Percentiles rank a stretch among this genome's conserved stretches.
phyloP scores from a whole-genome alignment of 2,113 vertebrate species.

The Psophia crepitans region DNA sequence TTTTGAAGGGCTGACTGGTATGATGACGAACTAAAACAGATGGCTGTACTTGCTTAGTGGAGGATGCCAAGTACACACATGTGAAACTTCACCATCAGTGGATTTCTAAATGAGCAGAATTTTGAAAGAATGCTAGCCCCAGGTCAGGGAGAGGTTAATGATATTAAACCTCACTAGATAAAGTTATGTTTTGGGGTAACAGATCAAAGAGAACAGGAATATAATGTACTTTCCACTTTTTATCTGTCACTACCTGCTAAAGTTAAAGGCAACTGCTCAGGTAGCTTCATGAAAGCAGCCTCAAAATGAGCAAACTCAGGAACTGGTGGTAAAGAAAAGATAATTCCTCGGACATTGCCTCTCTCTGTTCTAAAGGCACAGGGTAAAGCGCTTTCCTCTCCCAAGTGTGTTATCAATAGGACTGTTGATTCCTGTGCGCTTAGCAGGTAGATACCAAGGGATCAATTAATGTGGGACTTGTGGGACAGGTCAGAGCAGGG shows the following conservation, averaged over 20 bases:
- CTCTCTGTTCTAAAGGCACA: not conserved
- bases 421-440: not conserved
- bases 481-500: not conserved
- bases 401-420: not conserved
- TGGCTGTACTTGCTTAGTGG: not conserved
- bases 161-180: not conserved
- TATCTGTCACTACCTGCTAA: not conserved
- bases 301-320: not conserved
- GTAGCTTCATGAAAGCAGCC: not conserved
- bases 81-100: not conserved
- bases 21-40: not conserved
- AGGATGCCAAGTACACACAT: not conserved
- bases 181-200: not conserved
- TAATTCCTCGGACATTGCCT: not conserved
- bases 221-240: not conserved
- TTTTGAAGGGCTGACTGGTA: not conserved
- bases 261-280: not conserved
- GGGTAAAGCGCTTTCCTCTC: not conserved
- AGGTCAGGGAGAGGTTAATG: not conserved
- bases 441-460: not conserved
- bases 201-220: not conserved
- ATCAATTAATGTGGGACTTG: not conserved
- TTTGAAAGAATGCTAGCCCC: not conserved
- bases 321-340: not conserved
- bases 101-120: not conserved